A percentile compares a stretch with the other conserved stretches of the same genome.
phyloP scores from a whole-genome alignment of 1,140 invertebrate genomes.

The Schmidtea mediterranea region DNA sequence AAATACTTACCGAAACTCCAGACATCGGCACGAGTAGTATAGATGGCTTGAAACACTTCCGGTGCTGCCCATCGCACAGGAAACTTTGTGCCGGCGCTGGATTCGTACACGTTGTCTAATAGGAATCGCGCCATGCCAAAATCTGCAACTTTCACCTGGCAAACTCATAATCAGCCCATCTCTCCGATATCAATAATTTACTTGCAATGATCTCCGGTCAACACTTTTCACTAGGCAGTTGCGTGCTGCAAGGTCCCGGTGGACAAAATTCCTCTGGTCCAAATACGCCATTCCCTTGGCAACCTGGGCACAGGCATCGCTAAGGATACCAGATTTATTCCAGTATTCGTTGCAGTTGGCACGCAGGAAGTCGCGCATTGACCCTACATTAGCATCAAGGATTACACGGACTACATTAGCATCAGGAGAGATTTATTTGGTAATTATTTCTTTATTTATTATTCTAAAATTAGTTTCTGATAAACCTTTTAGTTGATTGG shows the following conservation, averaged over 20 bases:
- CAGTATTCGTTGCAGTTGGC: conserved; percentile 44
- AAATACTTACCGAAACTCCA: conserved; percentile 69
- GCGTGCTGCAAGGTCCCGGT: conserved; percentile 73
- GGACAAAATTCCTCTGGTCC: conserved; percentile 75
- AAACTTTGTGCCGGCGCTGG: conserved; percentile 75
- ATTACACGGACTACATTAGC: too few species aligned
- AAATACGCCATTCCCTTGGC: conserved; percentile 81
- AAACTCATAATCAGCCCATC: conserved; percentile 49
- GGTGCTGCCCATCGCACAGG: conserved; percentile 90
- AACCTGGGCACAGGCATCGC: conserved; percentile 80
- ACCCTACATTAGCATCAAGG: conserved; percentile 32
- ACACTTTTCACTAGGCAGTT: conserved; percentile 42
- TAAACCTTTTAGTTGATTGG: too few species aligned
- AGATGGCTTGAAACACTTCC: conserved; percentile 75
- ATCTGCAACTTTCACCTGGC: conserved; percentile 34
- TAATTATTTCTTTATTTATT: too few species aligned
- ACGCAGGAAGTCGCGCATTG: conserved; percentile 59
- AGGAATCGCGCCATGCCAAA: conserved; percentile 41
- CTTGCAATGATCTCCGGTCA: too few species aligned
- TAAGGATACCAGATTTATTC: conserved; percentile 46
- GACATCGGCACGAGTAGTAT: conserved; percentile 78
- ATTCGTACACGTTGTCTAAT: conserved; percentile 76
- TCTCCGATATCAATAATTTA: neutral
- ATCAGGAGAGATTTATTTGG: too few species aligned
- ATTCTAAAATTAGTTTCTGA: too few species aligned